phyloP scores from a whole-genome alignment of 2,797 vertebrate genomes.

The Megalops cyprinoides region DNA sequence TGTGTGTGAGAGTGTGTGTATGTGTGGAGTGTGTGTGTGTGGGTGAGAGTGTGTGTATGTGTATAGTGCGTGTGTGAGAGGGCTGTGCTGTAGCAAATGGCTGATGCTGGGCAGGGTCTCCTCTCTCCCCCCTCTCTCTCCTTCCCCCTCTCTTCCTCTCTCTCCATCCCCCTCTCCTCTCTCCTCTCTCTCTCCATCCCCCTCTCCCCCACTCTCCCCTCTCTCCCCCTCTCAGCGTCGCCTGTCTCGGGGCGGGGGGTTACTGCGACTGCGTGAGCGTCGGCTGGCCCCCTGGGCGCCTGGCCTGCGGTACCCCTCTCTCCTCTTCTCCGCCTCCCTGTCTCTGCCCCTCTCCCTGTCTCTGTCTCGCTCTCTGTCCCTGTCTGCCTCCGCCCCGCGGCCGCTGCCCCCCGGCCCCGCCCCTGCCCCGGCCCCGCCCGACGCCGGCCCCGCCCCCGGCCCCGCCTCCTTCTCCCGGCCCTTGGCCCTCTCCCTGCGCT shows the following conservation, averaged over 20 bases:
- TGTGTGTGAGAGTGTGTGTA: conserved; percentile 37
- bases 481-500: conserved; percentile 72
- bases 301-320: conserved; percentile 74
- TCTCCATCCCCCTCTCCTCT: background rate
- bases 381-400: conserved; percentile 47
- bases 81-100: background rate
- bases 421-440: conserved; percentile 46
- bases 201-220: background rate
- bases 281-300: conserved; percentile 67
- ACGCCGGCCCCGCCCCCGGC: conserved; percentile 54
- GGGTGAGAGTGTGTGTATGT: conserved; percentile 37
- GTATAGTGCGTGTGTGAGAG: background rate
- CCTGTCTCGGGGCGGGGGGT: conserved; percentile 79
- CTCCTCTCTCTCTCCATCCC: background rate
- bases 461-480: conserved; percentile 63
- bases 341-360: conserved; percentile 61
- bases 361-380: conserved; percentile 61
- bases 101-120: no score
- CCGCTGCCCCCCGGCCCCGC: conserved; percentile 9
- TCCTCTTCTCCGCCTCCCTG: conserved; percentile 72
- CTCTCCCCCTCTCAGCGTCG: conserved; percentile 61
- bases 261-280: conserved; percentile 85
- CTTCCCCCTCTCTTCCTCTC: background rate
- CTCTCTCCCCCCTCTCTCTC: no score
- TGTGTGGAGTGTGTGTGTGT: conserved; percentile 38